A percentile compares a stretch with the other conserved stretches of the same genome.
Conservation (phyloP, 2,113 vertebrate species). For the Takifugu flavidus region DNA sequence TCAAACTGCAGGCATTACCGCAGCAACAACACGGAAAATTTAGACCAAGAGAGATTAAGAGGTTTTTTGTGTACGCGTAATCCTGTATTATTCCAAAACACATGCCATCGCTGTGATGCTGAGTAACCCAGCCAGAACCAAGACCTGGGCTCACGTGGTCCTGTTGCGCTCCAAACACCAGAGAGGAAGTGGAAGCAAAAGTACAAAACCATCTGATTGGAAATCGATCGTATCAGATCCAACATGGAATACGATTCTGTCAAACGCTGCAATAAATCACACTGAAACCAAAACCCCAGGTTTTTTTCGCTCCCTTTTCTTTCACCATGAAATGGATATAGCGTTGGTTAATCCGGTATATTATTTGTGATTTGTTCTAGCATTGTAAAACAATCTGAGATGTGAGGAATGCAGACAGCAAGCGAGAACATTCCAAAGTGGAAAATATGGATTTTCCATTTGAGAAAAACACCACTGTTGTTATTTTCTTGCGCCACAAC, state of each 20-base stretch:
- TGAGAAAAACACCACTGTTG: conserved; percentile 27
- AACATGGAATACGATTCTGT: neutral
- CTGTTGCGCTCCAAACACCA: neutral
- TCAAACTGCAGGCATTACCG: too few species aligned
- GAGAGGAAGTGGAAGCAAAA: neutral
- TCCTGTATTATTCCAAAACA: too few species aligned
- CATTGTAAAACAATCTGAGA: conserved; percentile 10
- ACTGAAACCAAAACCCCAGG: neutral
- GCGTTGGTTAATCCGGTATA: neutral
- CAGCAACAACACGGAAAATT: too few species aligned
- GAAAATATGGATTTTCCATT: conserved; percentile 35
- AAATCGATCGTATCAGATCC: neutral
- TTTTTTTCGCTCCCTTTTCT: too few species aligned
- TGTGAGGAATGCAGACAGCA: conserved; percentile 16
- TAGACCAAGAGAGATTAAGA: too few species aligned
- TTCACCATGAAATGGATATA: neutral
- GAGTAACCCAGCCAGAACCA: too few species aligned
- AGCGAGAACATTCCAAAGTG: conserved; percentile 45
- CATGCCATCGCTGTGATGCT: too few species aligned
- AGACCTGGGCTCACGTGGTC: too few species aligned
- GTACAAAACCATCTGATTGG: neutral
- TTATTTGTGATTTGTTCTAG: neutral
- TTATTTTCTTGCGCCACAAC: conserved; percentile 25
- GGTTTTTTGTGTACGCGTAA: too few species aligned
- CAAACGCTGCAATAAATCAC: neutral